phyloP scores from a whole-genome alignment of 2,888 invertebrate genomes.

The Phengaris arion region DNA sequence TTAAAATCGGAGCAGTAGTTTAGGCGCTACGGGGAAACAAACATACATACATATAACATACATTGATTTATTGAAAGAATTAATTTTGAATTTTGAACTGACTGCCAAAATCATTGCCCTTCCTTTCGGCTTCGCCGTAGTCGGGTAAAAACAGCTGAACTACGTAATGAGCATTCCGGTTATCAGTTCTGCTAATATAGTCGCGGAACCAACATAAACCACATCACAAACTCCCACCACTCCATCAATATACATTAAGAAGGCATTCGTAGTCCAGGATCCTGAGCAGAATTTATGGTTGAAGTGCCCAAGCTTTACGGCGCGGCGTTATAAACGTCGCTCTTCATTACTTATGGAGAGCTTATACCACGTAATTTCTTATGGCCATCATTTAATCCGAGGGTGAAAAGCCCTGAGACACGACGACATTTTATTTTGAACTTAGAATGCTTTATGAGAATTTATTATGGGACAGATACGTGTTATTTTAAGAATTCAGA shows the following conservation, averaged over 20 bases:
- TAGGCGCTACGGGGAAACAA: too few species aligned
- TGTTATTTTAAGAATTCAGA: background rate
- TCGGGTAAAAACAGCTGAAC: too few species aligned
- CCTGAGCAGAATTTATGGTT: conserved; percentile 15
- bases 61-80: too few species aligned
- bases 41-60: too few species aligned
- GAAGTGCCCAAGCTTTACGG: conserved; percentile 44
- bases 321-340: conserved; percentile 54
- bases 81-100: too few species aligned
- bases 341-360: conserved; percentile 49
- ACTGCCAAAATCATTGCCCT: too few species aligned
- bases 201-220: background rate
- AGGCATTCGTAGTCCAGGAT: conserved; percentile 17
- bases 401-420: background rate
- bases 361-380: conserved; percentile 33
- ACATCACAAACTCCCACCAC: background rate
- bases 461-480: background rate
- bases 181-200: too few species aligned
- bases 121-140: too few species aligned
- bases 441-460: background rate
- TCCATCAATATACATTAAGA: conserved; percentile 34
- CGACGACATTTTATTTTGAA: background rate
- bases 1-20: too few species aligned
- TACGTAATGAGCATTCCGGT: too few species aligned
- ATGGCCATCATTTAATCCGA: conserved; percentile 18